Evolutionary conservation across 2,113 vertebrate genomes (phyloP).

Genomic region (Eurystomus gularis): DNA sequence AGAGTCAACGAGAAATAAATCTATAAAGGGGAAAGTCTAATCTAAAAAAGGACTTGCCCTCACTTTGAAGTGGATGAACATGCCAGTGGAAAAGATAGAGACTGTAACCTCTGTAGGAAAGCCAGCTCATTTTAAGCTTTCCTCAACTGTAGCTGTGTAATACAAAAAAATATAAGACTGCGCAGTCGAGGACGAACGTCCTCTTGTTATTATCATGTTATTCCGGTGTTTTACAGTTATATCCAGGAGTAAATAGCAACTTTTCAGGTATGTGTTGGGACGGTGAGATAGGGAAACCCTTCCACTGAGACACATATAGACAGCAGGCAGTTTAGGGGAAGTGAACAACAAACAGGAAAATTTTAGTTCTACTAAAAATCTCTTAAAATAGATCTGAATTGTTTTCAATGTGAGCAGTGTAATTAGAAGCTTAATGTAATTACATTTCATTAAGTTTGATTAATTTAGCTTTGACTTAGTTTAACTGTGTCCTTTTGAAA

Average conservation of each 20-base stretch:
- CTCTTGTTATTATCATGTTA: not conserved
- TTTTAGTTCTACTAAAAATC: not conserved
- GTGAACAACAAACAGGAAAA: not conserved
- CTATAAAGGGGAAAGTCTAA: conserved; percentile 33
- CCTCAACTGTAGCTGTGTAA: not conserved
- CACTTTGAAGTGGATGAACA: not conserved
- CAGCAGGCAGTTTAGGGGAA: not conserved
- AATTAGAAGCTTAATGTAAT: not conserved
- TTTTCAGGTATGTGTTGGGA: not conserved
- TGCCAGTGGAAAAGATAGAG: not conserved
- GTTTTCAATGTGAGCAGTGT: not conserved
- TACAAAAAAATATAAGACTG: not conserved
- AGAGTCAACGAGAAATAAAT: conserved; percentile 62
- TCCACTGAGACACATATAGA: not conserved
- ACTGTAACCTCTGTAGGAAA: not conserved
- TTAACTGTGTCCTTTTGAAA: not conserved
- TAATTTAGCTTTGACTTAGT: not conserved
- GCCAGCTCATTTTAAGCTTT: not conserved
- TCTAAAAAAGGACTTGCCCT: conserved; percentile 41
- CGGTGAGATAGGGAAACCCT: not conserved
- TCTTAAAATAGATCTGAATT: not conserved
- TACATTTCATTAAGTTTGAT: not conserved
- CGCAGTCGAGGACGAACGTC: not conserved
- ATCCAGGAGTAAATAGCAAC: not conserved
- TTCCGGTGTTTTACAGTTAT: not conserved